Evolutionary conservation across 1,140 invertebrate species (phyloP), one percentile per base, ranked within the genome.

Genomic region (Orussus abietinus): DNA sequence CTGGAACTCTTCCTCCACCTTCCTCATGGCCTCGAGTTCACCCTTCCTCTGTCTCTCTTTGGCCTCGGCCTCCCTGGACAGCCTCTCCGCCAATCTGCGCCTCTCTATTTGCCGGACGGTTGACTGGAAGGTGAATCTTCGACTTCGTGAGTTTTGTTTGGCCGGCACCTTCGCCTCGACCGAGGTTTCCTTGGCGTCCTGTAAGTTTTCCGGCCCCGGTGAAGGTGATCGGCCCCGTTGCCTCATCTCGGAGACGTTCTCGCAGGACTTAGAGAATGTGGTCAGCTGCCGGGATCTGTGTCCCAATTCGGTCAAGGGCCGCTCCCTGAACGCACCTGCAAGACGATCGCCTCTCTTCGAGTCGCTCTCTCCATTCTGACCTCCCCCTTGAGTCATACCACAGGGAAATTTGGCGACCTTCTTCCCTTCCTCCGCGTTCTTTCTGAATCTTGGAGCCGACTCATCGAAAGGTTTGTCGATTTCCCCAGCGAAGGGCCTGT

Each of bases 71-170:
- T 88, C 84, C 45, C 77, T 78, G 9, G 81, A 82, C 42, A 89
- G 69, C 61, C 83, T 84, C 48, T 89, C 86, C 1, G 86, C 82
- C 31, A 89, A 63, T 36, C 80, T 69, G 25, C 79, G 78, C 49
- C 86, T 76, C 65, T 90, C 87, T 20, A 87, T 79, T 59, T 88
- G 81, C 15, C 87, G 58, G 4, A 90, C 81, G 0, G 87, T 90
- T 42, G 84, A 88, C 64, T 90, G 86, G 64, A 89, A 90, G 0
- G 83, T 87, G 64, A 90, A 90, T 53, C 84, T 79, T 51, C 83
- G 84, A 10, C 60, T 45, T 51, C 75, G 78, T 22, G 54, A 55
- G 20, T 45, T 59, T 18, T 19, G 40, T 12, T 38, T 55, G 34
- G 33, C 51, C 45, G 45, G 44, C 51, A 38, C 33, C 34, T 57